Evolutionary conservation across 2,888 invertebrate genomes (phyloP).

Genomic region (Morpho achilles): DNA sequence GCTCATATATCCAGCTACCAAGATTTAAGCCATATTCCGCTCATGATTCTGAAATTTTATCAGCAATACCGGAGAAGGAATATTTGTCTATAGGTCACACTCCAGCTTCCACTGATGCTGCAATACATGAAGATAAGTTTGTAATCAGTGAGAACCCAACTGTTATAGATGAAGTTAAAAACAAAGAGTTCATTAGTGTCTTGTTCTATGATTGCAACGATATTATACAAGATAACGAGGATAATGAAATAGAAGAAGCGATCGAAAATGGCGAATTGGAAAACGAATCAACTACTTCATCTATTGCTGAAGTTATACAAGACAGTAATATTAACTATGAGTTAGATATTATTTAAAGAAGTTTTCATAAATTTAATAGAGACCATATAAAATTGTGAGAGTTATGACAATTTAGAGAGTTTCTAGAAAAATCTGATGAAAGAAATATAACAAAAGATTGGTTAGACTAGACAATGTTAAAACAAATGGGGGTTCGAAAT

Average conservation of each 20-base stretch:
- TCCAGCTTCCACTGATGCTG: background rate
- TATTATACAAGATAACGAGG: background rate
- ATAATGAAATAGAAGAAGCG: slow-evolving; percentile 17
- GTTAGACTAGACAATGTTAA: too few relatives aligned
- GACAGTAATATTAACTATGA: background rate
- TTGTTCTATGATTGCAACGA: background rate
- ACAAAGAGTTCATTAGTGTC: slow-evolving; percentile 10
- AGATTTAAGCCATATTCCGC: slow-evolving; percentile 39
- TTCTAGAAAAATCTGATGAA: too few relatives aligned
- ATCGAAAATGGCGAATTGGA: slow-evolving; percentile 12
- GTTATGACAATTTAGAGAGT: too few relatives aligned
- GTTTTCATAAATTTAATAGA: too few relatives aligned
- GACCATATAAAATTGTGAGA: too few relatives aligned
- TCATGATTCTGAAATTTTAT: slow-evolving; percentile 19
- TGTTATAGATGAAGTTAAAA: background rate
- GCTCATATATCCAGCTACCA: slow-evolving; percentile 41
- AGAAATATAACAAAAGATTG: too few relatives aligned
- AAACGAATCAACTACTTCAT: slow-evolving; percentile 8
- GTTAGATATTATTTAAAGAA: background rate
- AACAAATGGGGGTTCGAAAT: slow-evolving; percentile 27
- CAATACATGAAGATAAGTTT: background rate
- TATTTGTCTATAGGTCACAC: background rate
- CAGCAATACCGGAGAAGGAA: slow-evolving; percentile 6
- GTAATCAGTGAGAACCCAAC: slow-evolving; percentile 3
- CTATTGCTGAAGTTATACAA: slow-evolving; percentile 3